Evolutionary conservation across 2,797 vertebrate species (phyloP), one percentile per base, ranked within the genome.

Genomic region (Gymnodraco acuticeps): DNA sequence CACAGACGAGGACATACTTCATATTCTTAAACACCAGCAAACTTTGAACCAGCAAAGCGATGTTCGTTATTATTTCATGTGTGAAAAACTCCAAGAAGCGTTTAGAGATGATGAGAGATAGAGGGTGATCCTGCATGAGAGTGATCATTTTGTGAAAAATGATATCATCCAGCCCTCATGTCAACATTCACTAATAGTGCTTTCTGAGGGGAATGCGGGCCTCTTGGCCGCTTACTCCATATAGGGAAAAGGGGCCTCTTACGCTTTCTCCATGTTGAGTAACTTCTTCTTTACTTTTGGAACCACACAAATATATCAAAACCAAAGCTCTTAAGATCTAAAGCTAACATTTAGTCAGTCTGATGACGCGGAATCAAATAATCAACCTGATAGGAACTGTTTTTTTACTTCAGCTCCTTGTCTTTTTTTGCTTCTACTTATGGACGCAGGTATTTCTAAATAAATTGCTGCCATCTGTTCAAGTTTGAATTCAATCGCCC

Each of bases 141-240:
- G 64, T 62, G 68, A 84, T 75, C 77, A 84, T 81, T 81, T 83
- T 87, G 79, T 79, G 81, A 86, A 90, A 92, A 91, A 83, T 80
- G 81, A 92, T 90, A 89, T 91, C 88, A 87, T 68, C 73, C 86
- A 84, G 89, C 69, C 77, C 77, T 88, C 82, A 83, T 90, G 91
- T 92, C 92, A 93, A 89, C 89, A 89, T 89, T 91, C 87, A 85
- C 68, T 83, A 92, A 92, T 92, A 90, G 75, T 77, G 77, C 85
- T 81, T 89, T 89, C 80, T 87, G 85, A 84, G 85, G 90, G 88
- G 87, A 92, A 92, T 85, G 88, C 74, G 87, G 88, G 92, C 91
- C 92, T 93, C 92, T 87, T 86, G 87, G 83, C 88, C 72, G 68
- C 76, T 76, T 80, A 42, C 60, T 77, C 78, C 74, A 86, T 85